Evolutionary conservation across 1,140 invertebrate species (phyloP).

Genomic region (Drosophila guanche): DNA sequence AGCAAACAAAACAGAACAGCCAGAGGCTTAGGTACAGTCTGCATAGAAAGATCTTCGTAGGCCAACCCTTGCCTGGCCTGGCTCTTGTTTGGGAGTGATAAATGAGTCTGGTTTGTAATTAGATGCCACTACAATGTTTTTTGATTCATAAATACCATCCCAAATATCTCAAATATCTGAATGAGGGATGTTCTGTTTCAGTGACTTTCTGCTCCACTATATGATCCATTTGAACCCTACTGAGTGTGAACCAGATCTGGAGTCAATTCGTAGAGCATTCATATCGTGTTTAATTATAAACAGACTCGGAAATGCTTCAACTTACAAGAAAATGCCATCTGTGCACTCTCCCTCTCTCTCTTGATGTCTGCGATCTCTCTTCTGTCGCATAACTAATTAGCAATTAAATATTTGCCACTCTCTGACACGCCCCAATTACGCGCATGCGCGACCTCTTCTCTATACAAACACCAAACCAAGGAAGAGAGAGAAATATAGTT

Average conservation of each 20-base stretch:
- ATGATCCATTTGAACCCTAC: conserved; percentile 26
- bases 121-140: conserved; percentile 30
- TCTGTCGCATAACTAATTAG: conserved; percentile 57
- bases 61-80: conserved; percentile 29
- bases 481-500: not conserved
- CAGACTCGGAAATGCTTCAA: conserved; percentile 19
- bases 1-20: not conserved
- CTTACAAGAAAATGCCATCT: conserved; percentile 23
- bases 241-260: conserved; percentile 17
- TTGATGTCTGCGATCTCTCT: conserved; percentile 1
- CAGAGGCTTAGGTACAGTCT: not conserved
- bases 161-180: conserved; percentile 36
- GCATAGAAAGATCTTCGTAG: not conserved
- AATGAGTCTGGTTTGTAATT: conserved; percentile 30
- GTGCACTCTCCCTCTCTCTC: conserved; percentile 5
- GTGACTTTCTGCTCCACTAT: conserved; percentile 39
- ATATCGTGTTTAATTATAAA: conserved; percentile 47
- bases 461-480: conserved; percentile 5
- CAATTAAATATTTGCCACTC: conserved; percentile 63
- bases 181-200: conserved; percentile 42
- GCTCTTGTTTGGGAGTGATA: conserved; percentile 35
- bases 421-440: conserved; percentile 64
- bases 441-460: conserved; percentile 41
- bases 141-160: conserved; percentile 27
- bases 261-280: conserved; percentile 33